Base-by-base conservation (phyloP, 2,113 vertebrate genomes). In the western clawed frog (Xenopus tropicalis) region DNA sequence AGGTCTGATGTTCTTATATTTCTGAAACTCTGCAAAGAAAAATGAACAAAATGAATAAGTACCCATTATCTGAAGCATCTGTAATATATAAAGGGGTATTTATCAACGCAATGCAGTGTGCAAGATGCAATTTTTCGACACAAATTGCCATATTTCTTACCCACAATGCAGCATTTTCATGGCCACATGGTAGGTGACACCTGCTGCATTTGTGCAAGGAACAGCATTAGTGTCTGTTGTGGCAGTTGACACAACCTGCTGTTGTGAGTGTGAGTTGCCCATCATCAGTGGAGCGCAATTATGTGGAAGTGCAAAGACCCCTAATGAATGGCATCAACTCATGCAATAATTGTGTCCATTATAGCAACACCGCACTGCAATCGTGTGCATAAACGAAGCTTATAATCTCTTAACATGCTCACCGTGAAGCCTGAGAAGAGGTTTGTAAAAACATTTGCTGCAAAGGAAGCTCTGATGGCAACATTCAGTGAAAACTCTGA, bases 401-500 rank as follows among this genome's bases (percentile, higher is more conserved):
- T 37, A 37, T 59, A 11, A 11, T 44, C 14, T 7, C 4, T 17
- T 4, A 3, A 21, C 16, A 19, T 44, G 54, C 71, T 73, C 46
- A 73, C 71, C 21, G 22, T 17, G 25, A 43, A 23, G 11, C 56
- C 24, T 3, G 70, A 56, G 13, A 73, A 14, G 11, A 19, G 20
- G 21, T 46, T 43, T 22, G 7, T 44, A 14, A 73, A 25, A 24
- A 19, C 13, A 0, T 52, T 29, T n/a, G 51, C 52, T 24, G 52
- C 20, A 54, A 44, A 46, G 29, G 20, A 66, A 58, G 37, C 24
- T 14, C 2, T 21, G 23, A 25, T 8, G 20, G 64, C 52, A 17
- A 51, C 44, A 17, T 66, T 57, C 5, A 73, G 1, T 46, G 62
- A 57, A 21, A 29, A 19, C 29, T 73, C 62, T 22, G 71, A 73